A percentile compares a stretch with the other conserved stretches of the same genome.
These are phyloP conservation scores for Microctonus brassicae DNA, from an alignment of 2,888 invertebrate genomes.

Conservation along the genomic window DNA sequence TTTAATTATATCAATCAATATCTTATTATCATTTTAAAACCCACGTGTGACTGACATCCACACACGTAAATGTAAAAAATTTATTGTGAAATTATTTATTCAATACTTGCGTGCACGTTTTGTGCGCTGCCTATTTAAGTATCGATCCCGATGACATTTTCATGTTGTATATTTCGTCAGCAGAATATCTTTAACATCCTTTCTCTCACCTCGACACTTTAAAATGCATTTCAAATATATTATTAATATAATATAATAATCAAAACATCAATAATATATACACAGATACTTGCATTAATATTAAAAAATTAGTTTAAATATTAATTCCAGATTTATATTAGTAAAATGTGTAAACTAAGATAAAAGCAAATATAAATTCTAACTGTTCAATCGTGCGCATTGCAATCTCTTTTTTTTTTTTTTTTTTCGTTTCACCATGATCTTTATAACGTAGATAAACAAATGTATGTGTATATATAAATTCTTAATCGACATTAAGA, in stretches of 20 bases:
- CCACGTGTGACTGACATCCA: neutral
- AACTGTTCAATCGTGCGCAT: neutral
- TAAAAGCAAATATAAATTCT: neutral
- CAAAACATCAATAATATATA: neutral
- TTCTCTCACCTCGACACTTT: conserved; percentile 9
- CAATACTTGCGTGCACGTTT: neutral
- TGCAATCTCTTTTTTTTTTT: neutral
- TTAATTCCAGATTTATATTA: too few relatives aligned
- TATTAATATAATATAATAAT: too few relatives aligned
- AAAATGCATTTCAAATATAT: too few relatives aligned
- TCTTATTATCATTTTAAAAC: neutral
- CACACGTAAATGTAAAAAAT: neutral
- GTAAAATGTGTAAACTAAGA: neutral
- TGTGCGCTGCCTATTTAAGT: neutral
- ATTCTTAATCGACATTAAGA: neutral
- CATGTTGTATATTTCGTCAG: conserved; percentile 14
- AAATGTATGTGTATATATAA: neutral
- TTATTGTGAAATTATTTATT: neutral
- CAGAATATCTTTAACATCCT: conserved; percentile 9
- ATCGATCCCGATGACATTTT: conserved; percentile 17
- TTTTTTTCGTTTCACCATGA: neutral
- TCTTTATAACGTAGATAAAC: neutral
- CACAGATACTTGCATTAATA: neutral
- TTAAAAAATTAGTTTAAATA: too few relatives aligned
- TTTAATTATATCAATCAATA: too few relatives aligned